These are phyloP conservation scores for Litoditis marina DNA, from an alignment of 2,888 invertebrate genomes.

Conservation along the genomic window DNA sequence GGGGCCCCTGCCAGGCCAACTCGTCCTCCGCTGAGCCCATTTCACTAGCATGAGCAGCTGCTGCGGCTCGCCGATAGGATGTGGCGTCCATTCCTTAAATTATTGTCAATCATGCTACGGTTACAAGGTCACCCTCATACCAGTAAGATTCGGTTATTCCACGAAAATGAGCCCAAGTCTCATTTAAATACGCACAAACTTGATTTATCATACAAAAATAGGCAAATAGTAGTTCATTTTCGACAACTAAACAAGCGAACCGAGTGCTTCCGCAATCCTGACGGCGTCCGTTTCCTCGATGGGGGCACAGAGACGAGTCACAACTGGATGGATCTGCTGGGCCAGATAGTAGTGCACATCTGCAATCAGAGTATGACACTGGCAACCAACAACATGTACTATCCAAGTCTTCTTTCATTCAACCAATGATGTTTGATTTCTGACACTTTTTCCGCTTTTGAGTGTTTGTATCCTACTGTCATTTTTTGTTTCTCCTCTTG, in stretches of 20 bases:
- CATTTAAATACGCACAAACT: no score
- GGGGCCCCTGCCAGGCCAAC: conserved; percentile 15
- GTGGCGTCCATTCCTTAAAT: conserved; percentile 39
- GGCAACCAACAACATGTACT: neutral
- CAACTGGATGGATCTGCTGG: conserved; percentile 92
- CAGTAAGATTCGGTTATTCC: no score
- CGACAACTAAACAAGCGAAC: conserved; percentile 62
- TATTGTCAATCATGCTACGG: neutral
- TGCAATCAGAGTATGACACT: conserved; percentile 30
- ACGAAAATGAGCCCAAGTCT: no score
- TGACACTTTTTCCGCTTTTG: no score
- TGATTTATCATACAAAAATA: neutral
- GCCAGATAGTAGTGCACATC: conserved; percentile 88
- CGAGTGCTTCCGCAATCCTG: conserved; percentile 83
- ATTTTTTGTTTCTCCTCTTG: no score
- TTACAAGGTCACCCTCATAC: no score
- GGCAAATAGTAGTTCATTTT: neutral
- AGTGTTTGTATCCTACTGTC: no score
- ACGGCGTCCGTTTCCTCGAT: conserved; percentile 88
- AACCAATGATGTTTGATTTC: neutral
- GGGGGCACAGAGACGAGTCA: conserved; percentile 88
- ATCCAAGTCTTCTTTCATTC: no score
- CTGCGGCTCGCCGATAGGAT: conserved; percentile 34
- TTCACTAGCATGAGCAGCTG: conserved; percentile 22
- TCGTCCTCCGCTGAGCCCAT: conserved; percentile 30